Base-by-base conservation (phyloP, 2,113 vertebrate species). In the Motacilla alba region DNA sequence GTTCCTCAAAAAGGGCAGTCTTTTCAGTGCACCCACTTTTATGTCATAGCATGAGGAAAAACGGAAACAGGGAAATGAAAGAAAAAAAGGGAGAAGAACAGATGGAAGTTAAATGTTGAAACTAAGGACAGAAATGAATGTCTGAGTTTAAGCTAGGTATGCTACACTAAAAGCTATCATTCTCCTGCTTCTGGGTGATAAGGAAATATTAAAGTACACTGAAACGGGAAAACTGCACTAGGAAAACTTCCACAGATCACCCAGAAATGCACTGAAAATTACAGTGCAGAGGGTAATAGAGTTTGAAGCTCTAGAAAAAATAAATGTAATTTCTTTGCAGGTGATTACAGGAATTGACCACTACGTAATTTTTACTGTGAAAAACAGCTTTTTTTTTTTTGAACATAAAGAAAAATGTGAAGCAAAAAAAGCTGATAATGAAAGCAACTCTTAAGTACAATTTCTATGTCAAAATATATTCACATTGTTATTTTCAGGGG, bases 1-100 rank as follows among this genome's bases (percentile, higher is more conserved):
- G 99, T 99, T 99, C 99, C 99, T 99, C 99, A 99, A 99, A 99
- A 99, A 99, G 98, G 99, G 99, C 98, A 99, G 99, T 98, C 98
- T 99, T 99, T 99, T 99, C 98, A 99, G 98, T 97, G 99, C 99
- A 99, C 99, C 98, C 98, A 98, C 98, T 98, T 98, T 98, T 96
- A 99, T 98, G 98, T 98, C 98, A 98, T 98, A 98, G 98, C 98
- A 98, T 98, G 98, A 98, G 98, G 97, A 96, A 98, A 98, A 98
- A 98, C 97, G 96, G 98, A 98, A 98, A 98, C 97, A 98, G 97
- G 97, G 97, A 98, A 98, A 97, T 98, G 96, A 98, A 98, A 96
- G 98, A 97, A 98, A 98, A 96, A 98, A 97, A 81, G 95, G 98
- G 96, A 98, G 97, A 98, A 98, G 98, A 99, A 99, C 98, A 99